These are phyloP conservation scores for Glossosoma conforme DNA, from an alignment of 1,140 invertebrate species.

Conservation along the genomic window DNA sequence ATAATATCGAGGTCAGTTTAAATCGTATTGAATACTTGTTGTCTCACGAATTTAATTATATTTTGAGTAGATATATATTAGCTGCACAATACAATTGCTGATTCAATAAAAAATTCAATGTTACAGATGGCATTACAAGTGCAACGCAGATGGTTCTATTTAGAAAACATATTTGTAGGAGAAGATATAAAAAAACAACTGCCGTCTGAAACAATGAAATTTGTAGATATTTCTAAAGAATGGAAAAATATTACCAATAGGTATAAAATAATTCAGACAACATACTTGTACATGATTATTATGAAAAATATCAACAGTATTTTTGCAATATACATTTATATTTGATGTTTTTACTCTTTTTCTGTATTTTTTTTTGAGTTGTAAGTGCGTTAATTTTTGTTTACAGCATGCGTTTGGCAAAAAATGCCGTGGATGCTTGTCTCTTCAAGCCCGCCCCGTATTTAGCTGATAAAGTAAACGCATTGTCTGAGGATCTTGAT, in stretches of 20 bases:
- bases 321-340: too few relatives aligned
- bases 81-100: too few relatives aligned
- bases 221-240: constrained; percentile 63
- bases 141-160: constrained; percentile 75
- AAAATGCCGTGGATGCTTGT: constrained; percentile 53
- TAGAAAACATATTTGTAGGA: constrained; percentile 80
- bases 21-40: too few relatives aligned
- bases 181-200: constrained; percentile 82
- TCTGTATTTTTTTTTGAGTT: constrained; percentile 10
- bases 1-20: constrained; percentile 61
- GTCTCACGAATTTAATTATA: too few relatives aligned
- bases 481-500: constrained; percentile 62
- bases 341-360: constrained; percentile 5
- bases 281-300: too few relatives aligned
- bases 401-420: constrained; percentile 48
- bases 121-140: constrained; percentile 59
- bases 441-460: constrained; percentile 52
- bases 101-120: too few relatives aligned
- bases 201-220: constrained; percentile 70
- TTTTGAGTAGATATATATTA: too few relatives aligned
- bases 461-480: constrained; percentile 58
- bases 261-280: too few relatives aligned
- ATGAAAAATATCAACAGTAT: too few relatives aligned
- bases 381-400: constrained; percentile 17
- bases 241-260: constrained; percentile 68